phyloP scores from a whole-genome alignment of 2,888 invertebrate species.

The Lissonota sp. region DNA sequence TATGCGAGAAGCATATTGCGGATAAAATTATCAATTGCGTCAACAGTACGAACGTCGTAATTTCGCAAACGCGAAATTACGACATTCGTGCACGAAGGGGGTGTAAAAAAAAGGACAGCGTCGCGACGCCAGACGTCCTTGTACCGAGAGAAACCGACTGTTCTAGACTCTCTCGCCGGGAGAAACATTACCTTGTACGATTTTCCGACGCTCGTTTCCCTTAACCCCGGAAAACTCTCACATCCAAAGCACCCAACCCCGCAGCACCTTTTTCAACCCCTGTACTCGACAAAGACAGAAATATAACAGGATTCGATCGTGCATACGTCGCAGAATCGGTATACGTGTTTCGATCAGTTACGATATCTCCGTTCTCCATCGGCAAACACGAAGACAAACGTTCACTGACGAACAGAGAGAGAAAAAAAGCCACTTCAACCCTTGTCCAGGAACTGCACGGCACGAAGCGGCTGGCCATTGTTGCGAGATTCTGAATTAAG shows the following conservation, averaged over 20 bases:
- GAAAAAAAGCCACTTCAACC: slow-evolving; percentile 12
- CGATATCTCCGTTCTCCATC: slow-evolving; percentile 65
- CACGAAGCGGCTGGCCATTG: slow-evolving; percentile 16
- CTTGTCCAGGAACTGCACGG: background rate
- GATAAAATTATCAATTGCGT: too few relatives aligned
- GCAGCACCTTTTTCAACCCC: slow-evolving; percentile 14
- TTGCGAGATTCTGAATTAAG: slow-evolving; percentile 58
- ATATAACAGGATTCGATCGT: slow-evolving; percentile 16
- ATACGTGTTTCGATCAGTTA: slow-evolving; percentile 63
- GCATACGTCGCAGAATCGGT: slow-evolving; percentile 38
- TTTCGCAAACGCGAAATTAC: too few relatives aligned
- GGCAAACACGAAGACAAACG: slow-evolving; percentile 31
- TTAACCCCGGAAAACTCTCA: slow-evolving; percentile 1
- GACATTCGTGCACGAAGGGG: too few relatives aligned
- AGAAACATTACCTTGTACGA: slow-evolving; percentile 63
- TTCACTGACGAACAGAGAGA: background rate
- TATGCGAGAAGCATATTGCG: too few relatives aligned
- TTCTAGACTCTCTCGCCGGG: slow-evolving; percentile 51
- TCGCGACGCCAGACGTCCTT: slow-evolving; percentile 65
- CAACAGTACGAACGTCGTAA: too few relatives aligned
- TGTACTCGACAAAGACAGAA: slow-evolving; percentile 31
- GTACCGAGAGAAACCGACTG: slow-evolving; percentile 48
- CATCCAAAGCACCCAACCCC: background rate
- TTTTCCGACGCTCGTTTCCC: slow-evolving; percentile 41
- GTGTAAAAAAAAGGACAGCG: slow-evolving; percentile 39